Percentiles rank a stretch among this genome's conserved stretches.
Conservation (phyloP, 2,113 vertebrate genomes). For the Argyrosomus japonicus region DNA sequence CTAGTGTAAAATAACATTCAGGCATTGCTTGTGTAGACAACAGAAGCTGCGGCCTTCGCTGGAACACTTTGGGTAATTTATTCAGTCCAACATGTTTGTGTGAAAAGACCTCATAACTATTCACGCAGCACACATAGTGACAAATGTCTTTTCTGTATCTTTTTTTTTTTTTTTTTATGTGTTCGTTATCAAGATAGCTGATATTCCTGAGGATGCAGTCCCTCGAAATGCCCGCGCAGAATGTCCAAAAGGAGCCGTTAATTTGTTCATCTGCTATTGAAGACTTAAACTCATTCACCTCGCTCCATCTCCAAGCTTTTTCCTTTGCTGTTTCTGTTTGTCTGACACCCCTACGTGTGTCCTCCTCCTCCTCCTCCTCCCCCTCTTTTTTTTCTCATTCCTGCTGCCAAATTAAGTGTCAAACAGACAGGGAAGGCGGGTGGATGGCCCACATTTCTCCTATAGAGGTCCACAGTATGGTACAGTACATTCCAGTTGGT, state of each 20-base stretch:
- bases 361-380: conserved; percentile 18
- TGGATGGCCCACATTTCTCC: conserved; percentile 70
- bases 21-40: background rate
- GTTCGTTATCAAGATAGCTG: background rate
- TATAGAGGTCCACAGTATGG: conserved; percentile 60
- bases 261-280: conserved; percentile 1
- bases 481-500: conserved; percentile 65
- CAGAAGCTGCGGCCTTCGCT: background rate
- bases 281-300: conserved; percentile 31
- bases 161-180: background rate
- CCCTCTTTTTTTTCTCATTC: conserved; percentile 57
- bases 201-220: background rate
- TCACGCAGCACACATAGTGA: background rate
- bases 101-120: conserved; percentile 26
- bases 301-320: conserved; percentile 17
- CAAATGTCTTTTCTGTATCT: background rate
- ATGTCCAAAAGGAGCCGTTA: background rate
- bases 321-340: conserved; percentile 56
- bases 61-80: conserved; percentile 6
- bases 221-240: background rate
- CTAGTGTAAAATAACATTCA: background rate
- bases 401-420: conserved; percentile 80
- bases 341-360: conserved; percentile 33
- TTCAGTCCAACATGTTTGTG: conserved; percentile 10
- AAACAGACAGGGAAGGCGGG: conserved; percentile 64